phyloP scores from a whole-genome alignment of 2,888 invertebrate genomes.

The Pyrgus malvae region DNA sequence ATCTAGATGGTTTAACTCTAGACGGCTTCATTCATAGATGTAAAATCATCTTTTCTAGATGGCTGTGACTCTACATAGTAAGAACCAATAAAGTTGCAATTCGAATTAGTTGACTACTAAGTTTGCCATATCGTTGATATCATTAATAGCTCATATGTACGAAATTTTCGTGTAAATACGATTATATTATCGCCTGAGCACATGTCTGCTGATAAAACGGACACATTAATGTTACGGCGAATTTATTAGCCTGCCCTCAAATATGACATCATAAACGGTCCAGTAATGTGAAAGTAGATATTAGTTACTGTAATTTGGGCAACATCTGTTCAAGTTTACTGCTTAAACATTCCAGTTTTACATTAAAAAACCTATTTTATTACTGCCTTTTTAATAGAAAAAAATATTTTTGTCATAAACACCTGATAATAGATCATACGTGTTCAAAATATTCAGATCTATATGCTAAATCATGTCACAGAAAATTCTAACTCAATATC shows the following conservation, averaged over 20 bases:
- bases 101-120: no score
- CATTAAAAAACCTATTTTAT: no score
- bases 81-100: background rate
- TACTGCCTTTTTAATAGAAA: no score
- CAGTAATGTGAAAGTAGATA: background rate
- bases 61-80: constrained; percentile 40
- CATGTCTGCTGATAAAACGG: background rate
- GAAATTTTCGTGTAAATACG: background rate
- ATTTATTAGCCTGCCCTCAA: constrained; percentile 2
- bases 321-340: background rate
- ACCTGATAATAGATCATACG: no score
- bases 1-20: constrained; percentile 57
- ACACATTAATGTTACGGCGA: constrained; percentile 1
- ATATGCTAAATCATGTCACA: no score
- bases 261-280: background rate
- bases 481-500: no score
- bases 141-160: no score
- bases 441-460: no score
- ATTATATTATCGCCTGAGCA: background rate
- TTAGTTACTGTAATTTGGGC: background rate
- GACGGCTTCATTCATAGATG: constrained; percentile 34
- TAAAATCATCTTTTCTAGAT: constrained; percentile 54
- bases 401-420: no score
- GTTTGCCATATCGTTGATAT: no score
- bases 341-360: no score